Percentiles rank a stretch among this genome's conserved stretches.
Evolutionary conservation across 2,797 vertebrate genomes (phyloP).

Genomic region (Melopsittacus undulatus): DNA sequence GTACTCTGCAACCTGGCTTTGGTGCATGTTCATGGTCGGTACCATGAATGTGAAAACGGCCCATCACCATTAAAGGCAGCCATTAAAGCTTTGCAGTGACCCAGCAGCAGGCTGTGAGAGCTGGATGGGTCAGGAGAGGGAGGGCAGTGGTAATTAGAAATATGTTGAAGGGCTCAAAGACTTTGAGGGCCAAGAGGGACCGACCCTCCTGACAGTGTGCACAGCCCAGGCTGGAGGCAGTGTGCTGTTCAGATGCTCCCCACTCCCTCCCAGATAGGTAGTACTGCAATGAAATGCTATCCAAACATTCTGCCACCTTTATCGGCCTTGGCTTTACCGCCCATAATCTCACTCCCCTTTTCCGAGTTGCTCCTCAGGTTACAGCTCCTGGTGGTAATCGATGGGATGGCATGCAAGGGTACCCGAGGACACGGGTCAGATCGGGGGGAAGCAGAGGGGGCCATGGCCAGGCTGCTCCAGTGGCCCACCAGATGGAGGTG

Average conservation of each 20-base stretch:
- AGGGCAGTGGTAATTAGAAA: background rate
- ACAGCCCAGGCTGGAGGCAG: background rate
- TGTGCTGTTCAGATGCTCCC: background rate
- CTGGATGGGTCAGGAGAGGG: background rate
- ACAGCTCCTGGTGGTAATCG: conserved; percentile 18
- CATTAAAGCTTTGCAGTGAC: background rate
- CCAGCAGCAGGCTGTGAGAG: background rate
- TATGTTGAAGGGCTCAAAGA: background rate
- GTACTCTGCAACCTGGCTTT: background rate
- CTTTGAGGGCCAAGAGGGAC: background rate
- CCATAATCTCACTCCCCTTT: conserved; percentile 52
- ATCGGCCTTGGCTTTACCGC: conserved; percentile 14
- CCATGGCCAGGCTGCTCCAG: background rate
- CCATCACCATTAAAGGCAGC: background rate
- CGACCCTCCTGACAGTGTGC: accelerated
- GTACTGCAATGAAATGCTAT: background rate
- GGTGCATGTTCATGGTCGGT: background rate
- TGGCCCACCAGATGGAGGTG: background rate
- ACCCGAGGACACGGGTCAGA: accelerated
- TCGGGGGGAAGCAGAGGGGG: background rate
- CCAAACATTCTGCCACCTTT: conserved; percentile 17
- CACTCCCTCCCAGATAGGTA: background rate
- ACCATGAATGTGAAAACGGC: background rate
- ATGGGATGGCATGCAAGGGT: background rate
- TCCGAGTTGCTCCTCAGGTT: conserved; percentile 66